Base-by-base conservation (phyloP, 2,113 vertebrate species). In the Thamnophis sirtalis region DNA sequence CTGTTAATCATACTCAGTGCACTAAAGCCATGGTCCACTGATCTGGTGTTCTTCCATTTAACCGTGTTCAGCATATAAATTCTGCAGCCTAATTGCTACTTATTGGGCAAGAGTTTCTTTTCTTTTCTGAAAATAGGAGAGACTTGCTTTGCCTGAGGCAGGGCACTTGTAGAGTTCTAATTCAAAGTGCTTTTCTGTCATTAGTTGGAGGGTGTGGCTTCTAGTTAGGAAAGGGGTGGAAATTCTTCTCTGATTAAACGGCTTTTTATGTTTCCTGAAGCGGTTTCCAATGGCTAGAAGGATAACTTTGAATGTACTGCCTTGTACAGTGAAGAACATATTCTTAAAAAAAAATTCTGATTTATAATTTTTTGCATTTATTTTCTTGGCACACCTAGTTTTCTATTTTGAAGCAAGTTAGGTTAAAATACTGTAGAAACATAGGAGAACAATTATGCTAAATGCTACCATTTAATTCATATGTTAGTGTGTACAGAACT, bases 1-100 rank as follows among this genome's bases (percentile, higher is more conserved):
- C 97, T 98, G 98, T 98, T 98, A 98, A 98, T 98, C 97, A 98
- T 98, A 97, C 97, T 97, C 97, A 96, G 96, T 97, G 97, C 95
- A 84, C 96, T 96, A 95, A 97, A 93, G 96, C 95, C 96, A 95
- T 97, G 97, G 96, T 97, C 97, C 96, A 97, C 97, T 97, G 97
- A 96, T 97, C 97, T 96, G 96, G 95, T 97, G 97, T 97, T 98
- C 96, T 93, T 97, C 96, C 95, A 87, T 96, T 96, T 94, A 91
- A 92, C 94, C 96, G 95, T 98, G 97, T 97, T 97, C 97, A 96
- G 98, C 97, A 98, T 98, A 97, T 97, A 96, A 98, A 98, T 97
- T 97, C 96, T 96, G 93, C 95, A 93, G 96, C 95, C 96, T 97
- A 97, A 98, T 98, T 97, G 95, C 95, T 95, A 95, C 97, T 97